A percentile compares a stretch with the other conserved stretches of the same genome.
These are phyloP conservation scores for Parnassius apollo DNA, from an alignment of 2,888 invertebrate genomes.

Conservation along the genomic window DNA sequence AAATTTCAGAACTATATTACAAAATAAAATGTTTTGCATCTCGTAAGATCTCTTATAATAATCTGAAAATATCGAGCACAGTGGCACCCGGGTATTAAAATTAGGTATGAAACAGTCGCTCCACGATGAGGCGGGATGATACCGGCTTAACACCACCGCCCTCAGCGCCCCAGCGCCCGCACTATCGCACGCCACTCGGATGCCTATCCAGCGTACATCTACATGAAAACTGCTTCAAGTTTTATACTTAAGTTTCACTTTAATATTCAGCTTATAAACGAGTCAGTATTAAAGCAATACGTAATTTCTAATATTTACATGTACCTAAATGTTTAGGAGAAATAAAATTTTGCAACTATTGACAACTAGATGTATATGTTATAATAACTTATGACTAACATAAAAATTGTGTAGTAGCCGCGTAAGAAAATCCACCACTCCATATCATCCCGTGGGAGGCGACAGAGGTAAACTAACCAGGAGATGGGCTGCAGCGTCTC, in stretches of 20 bases:
- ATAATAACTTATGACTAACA: too few species aligned
- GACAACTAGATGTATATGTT: too few species aligned
- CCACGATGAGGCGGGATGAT: slow-evolving; percentile 71
- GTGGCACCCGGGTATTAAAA: slow-evolving; percentile 64
- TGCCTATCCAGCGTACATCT: slow-evolving; percentile 67
- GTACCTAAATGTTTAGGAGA: too few species aligned
- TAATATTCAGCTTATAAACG: neutral
- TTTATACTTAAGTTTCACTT: slow-evolving; percentile 58
- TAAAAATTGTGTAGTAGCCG: too few species aligned
- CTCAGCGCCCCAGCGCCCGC: slow-evolving; percentile 40
- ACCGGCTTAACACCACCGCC: slow-evolving; percentile 58
- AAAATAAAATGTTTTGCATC: too few species aligned
- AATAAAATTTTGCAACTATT: too few species aligned
- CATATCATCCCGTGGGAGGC: too few species aligned
- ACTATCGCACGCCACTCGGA: slow-evolving; percentile 66
- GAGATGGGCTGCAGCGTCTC: too few species aligned
- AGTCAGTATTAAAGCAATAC: neutral
- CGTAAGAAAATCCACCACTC: too few species aligned
- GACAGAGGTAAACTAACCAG: too few species aligned
- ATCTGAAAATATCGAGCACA: slow-evolving; percentile 22
- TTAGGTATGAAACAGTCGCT: slow-evolving; percentile 76
- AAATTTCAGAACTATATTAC: too few species aligned
- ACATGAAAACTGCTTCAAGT: slow-evolving; percentile 63
- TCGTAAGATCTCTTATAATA: neutral
- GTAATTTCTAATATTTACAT: too few species aligned